phyloP scores from a whole-genome alignment of 2,113 vertebrate species.

The Prunella fulvescens region DNA sequence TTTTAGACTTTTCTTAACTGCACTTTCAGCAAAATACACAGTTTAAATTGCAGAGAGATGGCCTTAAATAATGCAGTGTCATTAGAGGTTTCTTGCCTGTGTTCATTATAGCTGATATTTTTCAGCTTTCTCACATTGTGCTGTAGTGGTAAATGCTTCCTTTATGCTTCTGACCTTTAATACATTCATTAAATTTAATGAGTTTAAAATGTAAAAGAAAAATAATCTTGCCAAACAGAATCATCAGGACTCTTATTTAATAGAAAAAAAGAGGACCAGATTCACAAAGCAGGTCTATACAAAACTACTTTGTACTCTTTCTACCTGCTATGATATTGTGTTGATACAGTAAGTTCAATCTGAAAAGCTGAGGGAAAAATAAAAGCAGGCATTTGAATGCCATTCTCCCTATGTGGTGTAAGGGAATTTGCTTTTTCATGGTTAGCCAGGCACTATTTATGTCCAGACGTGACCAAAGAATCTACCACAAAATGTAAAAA shows the following conservation, averaged over 20 bases:
- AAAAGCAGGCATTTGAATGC: not conserved
- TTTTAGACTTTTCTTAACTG: not conserved
- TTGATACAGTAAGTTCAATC: not conserved
- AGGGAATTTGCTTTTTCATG: not conserved
- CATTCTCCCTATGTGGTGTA: not conserved
- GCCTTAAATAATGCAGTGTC: not conserved
- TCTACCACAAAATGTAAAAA: not conserved
- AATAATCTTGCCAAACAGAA: not conserved
- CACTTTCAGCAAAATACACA: not conserved
- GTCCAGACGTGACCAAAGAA: not conserved
- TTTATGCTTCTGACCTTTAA: constrained; percentile 51
- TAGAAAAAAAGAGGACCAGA: not conserved
- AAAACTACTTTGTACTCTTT: not conserved
- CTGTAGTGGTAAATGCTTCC: not conserved
- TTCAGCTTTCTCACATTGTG: constrained; percentile 5
- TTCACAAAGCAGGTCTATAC: not conserved
- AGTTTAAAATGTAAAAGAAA: constrained; percentile 23
- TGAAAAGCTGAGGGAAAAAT: not conserved
- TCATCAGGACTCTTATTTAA: constrained; percentile 7
- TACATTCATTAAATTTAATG: constrained; percentile 50
- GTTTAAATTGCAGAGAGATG: not conserved
- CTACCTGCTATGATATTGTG: not conserved
- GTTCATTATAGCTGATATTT: constrained; percentile 4
- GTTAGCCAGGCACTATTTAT: not conserved
- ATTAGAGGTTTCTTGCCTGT: not conserved